Base-by-base conservation (phyloP, 2,888 invertebrate species). In the Drosophila histrio region DNA sequence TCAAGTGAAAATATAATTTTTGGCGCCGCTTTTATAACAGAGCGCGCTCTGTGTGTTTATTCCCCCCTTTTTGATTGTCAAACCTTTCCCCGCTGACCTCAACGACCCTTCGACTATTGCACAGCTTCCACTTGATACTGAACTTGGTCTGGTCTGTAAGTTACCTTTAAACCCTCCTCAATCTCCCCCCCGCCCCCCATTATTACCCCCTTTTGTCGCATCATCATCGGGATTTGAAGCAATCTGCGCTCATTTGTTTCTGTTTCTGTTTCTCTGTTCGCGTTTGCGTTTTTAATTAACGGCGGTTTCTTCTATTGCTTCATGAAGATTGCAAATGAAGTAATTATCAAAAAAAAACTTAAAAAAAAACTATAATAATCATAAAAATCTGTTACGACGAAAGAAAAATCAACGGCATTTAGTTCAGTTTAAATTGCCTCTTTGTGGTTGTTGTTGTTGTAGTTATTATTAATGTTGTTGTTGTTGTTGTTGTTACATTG, bases 201-300 rank as follows among this genome's bases (percentile, higher is more conserved):
- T n/a, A n/a, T n/a, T n/a, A n/a, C n/a, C n/a, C n/a, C n/a, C n/a
- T n/a, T n/a, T n/a, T n/a, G n/a, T 26, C 39, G 28, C 43, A 39
- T 47, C 36, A n/a, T 13, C 19, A 49, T 21, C 39, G 17, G 49
- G 49, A 58, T 57, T 68, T 77, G 52, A 41, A 36, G 63, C 77
- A 77, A 75, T 63, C 61, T 59, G 75, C 43, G 75, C 68, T 67
- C 69, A 75, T 79, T 65, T 77, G 64, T 28, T 34, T 39, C 30
- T 52, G 41, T 50, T n/a, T n/a, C n/a, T n/a, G n/a, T n/a, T n/a
- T n/a, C 47, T 28, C 34, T n/a, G n/a, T 21, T 50, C 9, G 79
- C 79, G 70, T 69, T 87, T 88, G 87, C 87, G 81, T 77, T 87
- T 88, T 88, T 87, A 83, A 83, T 83, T 83, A 88, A 87, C 89